Evolutionary conservation across 2,113 vertebrate species (phyloP).

Genomic region (Chloropsis hardwickii): DNA sequence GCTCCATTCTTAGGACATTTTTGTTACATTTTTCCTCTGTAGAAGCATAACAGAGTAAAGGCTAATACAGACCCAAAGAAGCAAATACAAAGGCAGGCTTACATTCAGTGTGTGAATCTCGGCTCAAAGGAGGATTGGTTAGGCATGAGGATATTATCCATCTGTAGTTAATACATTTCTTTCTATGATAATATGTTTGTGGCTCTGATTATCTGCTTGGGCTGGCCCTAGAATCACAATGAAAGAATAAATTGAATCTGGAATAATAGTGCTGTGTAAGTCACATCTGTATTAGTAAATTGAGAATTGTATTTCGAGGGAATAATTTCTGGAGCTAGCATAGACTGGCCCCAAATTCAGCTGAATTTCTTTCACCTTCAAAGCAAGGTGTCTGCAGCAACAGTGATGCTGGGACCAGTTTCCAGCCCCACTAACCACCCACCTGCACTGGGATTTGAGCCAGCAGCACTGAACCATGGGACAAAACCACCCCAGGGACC

Average conservation of each 20-base stretch:
- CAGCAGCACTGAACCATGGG: not conserved
- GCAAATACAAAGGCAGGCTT: conserved; percentile 10
- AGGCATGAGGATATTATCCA: not conserved
- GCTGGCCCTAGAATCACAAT: not conserved
- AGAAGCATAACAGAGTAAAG: not conserved
- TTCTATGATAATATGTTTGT: not conserved
- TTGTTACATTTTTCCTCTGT: not conserved
- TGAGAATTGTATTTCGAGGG: not conserved
- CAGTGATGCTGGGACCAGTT: not conserved
- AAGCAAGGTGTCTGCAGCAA: not conserved
- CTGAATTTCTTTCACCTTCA: not conserved
- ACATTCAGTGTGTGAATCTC: not conserved
- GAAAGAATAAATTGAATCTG: not conserved
- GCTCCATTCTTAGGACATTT: not conserved
- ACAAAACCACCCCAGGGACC: not conserved
- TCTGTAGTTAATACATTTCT: not conserved
- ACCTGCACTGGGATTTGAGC: not conserved
- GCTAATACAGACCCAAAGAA: not conserved
- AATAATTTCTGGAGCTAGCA: rapidly evolving
- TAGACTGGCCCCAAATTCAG: not conserved
- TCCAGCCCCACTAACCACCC: not conserved
- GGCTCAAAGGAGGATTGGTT: not conserved
- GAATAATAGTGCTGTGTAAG: not conserved
- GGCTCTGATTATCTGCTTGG: not conserved
- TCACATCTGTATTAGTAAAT: not conserved